Conservation (phyloP, 2,888 invertebrate genomes). For the Coenonympha arcania region DNA sequence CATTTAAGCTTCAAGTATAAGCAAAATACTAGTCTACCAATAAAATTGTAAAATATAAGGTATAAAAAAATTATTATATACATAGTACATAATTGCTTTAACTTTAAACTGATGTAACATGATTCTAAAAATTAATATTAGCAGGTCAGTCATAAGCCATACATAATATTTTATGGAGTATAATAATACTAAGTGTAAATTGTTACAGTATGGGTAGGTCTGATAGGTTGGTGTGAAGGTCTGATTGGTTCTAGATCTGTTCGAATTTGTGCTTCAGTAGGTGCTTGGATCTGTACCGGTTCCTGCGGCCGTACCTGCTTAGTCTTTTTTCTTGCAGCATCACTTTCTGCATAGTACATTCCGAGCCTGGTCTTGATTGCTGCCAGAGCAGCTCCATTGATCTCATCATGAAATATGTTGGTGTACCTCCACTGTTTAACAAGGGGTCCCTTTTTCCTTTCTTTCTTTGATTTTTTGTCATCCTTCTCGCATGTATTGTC, state of each 20-base stretch:
- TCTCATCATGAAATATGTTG: constrained; percentile 73
- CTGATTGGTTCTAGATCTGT: constrained; percentile 23
- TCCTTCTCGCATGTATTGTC: constrained; percentile 36
- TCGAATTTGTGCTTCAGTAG: constrained; percentile 39
- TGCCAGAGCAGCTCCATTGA: constrained; percentile 67
- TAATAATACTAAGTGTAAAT: constrained; percentile 50
- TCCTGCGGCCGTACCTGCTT: constrained; percentile 56
- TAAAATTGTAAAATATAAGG: no score
- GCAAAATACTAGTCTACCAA: background rate
- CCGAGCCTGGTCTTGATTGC: constrained; percentile 71
- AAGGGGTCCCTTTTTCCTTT: constrained; percentile 60
- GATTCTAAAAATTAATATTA: constrained; percentile 6
- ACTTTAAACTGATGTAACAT: constrained; percentile 4
- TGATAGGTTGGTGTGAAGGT: constrained; percentile 40
- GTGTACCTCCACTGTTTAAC: constrained; percentile 75
- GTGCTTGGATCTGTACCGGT: constrained; percentile 48
- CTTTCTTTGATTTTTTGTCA: constrained; percentile 56
- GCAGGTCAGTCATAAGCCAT: constrained; percentile 7
- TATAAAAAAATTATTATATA: background rate
- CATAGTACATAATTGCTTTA: background rate
- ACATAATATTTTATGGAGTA: background rate
- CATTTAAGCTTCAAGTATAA: background rate
- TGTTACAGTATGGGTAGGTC: constrained; percentile 61
- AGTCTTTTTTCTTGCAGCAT: constrained; percentile 65
- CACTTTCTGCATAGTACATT: constrained; percentile 71